phyloP scores from a whole-genome alignment of 92 coral and sea anemone species.

The Nematostella vectensis region DNA sequence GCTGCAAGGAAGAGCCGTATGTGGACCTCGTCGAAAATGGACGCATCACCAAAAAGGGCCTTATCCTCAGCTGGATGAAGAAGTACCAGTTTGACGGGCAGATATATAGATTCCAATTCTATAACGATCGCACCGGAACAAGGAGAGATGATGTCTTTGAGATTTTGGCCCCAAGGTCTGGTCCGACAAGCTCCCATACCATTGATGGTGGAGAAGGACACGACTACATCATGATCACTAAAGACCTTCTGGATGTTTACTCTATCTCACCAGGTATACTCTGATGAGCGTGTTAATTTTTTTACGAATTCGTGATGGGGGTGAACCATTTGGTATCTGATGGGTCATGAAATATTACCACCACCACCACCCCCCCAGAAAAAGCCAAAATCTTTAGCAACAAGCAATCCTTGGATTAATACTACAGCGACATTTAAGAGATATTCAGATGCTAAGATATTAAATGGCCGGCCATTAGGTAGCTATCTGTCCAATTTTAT shows the following conservation, averaged over 20 bases:
- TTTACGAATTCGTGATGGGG: no score
- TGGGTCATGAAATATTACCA: no score
- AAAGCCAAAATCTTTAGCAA: no score
- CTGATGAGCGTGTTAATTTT: no score
- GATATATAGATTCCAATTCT: slow-evolving; percentile 10
- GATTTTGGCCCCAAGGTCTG: slow-evolving; percentile 5
- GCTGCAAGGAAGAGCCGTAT: slow-evolving; percentile 17
- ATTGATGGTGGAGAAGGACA: slow-evolving; percentile 14
- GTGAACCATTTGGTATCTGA: no score
- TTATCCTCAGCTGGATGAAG: slow-evolving; percentile 13
- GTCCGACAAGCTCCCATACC: slow-evolving; percentile 14
- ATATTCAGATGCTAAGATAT: no score
- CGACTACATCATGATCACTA: slow-evolving; percentile 6
- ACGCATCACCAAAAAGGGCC: slow-evolving; percentile 5
- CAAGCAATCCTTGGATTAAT: no score
- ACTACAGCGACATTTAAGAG: no score
- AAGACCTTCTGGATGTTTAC: slow-evolving; percentile 12
- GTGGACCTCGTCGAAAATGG: slow-evolving; percentile 18
- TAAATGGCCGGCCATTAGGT: no score
- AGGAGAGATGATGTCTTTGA: slow-evolving; percentile 10
- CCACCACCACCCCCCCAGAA: no score
- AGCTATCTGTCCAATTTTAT: no score
- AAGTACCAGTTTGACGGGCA: slow-evolving; percentile 12
- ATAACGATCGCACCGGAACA: slow-evolving; percentile 8
- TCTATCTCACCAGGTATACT: slow-evolving; percentile 12